A percentile compares a stretch with the other conserved stretches of the same genome.
Evolutionary conservation across 2,888 invertebrate species (phyloP).

Genomic region (Eupithecia inturbata): DNA sequence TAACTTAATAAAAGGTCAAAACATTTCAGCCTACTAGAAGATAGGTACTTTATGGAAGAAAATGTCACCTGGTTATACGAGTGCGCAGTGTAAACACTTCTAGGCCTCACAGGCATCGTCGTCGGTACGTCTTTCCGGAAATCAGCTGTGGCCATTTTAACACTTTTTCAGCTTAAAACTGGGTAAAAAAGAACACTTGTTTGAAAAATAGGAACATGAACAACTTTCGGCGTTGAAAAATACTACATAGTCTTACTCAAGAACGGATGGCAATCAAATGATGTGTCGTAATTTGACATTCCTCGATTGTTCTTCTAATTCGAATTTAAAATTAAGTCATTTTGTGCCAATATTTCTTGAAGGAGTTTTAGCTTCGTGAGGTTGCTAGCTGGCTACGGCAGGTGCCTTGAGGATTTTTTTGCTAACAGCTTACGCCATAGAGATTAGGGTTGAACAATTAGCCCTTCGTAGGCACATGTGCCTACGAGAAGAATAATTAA

Average conservation of each 20-base stretch:
- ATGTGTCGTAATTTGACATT: conserved; percentile 35
- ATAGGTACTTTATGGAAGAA: background rate
- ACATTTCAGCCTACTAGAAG: conserved; percentile 29
- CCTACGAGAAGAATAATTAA: no score
- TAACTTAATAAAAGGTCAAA: background rate
- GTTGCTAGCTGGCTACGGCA: background rate
- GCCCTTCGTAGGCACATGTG: no score
- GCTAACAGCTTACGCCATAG: no score
- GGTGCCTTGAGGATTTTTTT: background rate
- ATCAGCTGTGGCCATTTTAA: conserved; percentile 80
- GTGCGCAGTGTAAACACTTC: conserved; percentile 88
- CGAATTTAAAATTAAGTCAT: conserved; percentile 30
- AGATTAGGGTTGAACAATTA: no score
- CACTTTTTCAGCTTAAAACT: conserved; percentile 72
- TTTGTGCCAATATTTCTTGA: background rate
- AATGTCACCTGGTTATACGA: conserved; percentile 82
- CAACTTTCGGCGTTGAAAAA: conserved; percentile 71
- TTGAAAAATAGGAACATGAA: conserved; percentile 73
- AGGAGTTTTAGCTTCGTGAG: background rate
- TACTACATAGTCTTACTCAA: conserved; percentile 77
- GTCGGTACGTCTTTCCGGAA: conserved; percentile 72
- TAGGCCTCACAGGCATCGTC: conserved; percentile 83
- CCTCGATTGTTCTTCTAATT: conserved; percentile 35
- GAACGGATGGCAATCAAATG: conserved; percentile 43
- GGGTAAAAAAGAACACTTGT: conserved; percentile 67